Evolutionary conservation across 2,113 vertebrate species (phyloP), one percentile per base, ranked within the genome.

Genomic region (Nestor notabilis): DNA sequence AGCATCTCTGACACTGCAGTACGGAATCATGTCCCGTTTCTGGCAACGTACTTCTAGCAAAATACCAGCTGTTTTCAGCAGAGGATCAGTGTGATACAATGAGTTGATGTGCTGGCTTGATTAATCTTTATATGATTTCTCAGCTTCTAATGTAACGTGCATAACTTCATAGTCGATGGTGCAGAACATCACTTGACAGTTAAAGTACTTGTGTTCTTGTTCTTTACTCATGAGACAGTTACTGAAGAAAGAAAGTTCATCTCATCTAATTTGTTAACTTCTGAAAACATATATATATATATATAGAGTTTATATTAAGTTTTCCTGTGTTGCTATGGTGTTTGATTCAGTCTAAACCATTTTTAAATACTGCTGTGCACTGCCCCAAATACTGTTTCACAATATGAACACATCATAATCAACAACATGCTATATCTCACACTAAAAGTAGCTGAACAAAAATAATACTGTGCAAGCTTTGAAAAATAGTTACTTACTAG

Each of bases 41-140:
- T 95, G 92, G 94, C 90, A 89, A 65, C 44, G 80, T 72, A 79
- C 69, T 83, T 77, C 83, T 61, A 95, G 90, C 89, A 96, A 95
- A 97, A 97, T 92, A 71, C 91, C 95, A 97, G 94, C 95, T 97
- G 95, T 91, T 95, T 97, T 76, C 91, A 82, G 83, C 15, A 81
- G 60, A 97, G 77, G 80, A 97, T 93, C 86, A 89, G 77, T 72
- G 86, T 72, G 91, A 92, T 72, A 92, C 94, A 93, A 87, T 61
- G 72, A 55, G 25, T 77, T 66, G 93, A 95, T 95, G 70, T 65
- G 77, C 87, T 84, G 81, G 65, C 77, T 93, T 96, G 96, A 96
- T 96, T 95, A 92, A 95, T 95, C 89, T 83, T 92, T 91, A 55
- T 83, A 93, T 56, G 83, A 82, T 92, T 94, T 92, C 92, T 65